Percentiles rank a stretch among this genome's conserved stretches.
Evolutionary conservation across 2,888 invertebrate species (phyloP).

Genomic region (Idaea biselata): DNA sequence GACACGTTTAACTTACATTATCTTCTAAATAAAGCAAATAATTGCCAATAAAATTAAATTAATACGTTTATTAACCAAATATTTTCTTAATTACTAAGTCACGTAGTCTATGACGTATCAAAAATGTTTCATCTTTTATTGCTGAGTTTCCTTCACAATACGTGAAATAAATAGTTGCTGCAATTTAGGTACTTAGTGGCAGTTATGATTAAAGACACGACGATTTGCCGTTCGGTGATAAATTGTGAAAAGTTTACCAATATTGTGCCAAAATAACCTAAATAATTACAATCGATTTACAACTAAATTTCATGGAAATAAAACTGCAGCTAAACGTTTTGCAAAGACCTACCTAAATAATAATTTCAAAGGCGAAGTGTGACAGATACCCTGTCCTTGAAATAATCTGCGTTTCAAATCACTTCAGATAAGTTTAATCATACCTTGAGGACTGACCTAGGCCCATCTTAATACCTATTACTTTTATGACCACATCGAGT

Average conservation of each 20-base stretch:
- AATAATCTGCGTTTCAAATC: no score
- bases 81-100: not conserved
- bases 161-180: not conserved
- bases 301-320: no score
- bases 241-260: not conserved
- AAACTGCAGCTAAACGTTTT: no score
- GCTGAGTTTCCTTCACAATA: not conserved
- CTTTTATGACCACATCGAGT: no score
- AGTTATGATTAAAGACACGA: not conserved
- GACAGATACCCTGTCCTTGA: no score
- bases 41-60: not conserved
- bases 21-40: not conserved
- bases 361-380: no score
- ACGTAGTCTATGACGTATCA: not conserved
- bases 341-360: no score
- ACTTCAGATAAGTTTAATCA: no score
- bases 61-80: not conserved
- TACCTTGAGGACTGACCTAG: no score
- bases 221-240: not conserved
- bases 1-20: not conserved
- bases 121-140: not conserved
- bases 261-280: no score
- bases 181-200: not conserved
- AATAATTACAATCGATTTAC: no score
- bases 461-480: no score